phyloP scores from a whole-genome alignment of 2,888 invertebrate species.

The Limnephilus marmoratus region DNA sequence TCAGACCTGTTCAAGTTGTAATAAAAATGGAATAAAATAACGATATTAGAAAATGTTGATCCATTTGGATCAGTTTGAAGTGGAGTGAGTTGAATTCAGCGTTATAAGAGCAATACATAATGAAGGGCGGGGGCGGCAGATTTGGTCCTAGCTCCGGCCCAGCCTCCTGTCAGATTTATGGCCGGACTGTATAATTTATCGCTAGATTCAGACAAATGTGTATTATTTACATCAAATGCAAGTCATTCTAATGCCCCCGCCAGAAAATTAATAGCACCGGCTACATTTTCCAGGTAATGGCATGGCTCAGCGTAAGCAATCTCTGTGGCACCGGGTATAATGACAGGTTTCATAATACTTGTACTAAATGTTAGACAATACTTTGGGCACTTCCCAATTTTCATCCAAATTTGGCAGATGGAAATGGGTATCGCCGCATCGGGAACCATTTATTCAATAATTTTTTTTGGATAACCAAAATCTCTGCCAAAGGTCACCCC shows the following conservation, averaged over 20 bases:
- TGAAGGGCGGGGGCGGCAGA: slow-evolving; percentile 34
- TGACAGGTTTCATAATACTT: neutral
- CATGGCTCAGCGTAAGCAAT: neutral
- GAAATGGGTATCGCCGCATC: too few species aligned
- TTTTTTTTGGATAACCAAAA: too few species aligned
- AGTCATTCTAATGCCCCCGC: slow-evolving; percentile 25
- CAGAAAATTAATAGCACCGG: neutral
- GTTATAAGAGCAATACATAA: neutral
- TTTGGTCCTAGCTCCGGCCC: slow-evolving; percentile 47
- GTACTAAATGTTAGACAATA: too few species aligned
- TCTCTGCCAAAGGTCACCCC: too few species aligned
- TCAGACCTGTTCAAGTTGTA: neutral
- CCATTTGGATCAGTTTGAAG: slow-evolving; percentile 22
- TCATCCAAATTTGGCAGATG: too few species aligned
- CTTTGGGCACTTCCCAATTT: too few species aligned
- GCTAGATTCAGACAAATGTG: slow-evolving; percentile 48
- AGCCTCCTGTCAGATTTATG: slow-evolving; percentile 49
- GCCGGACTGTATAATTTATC: slow-evolving; percentile 29
- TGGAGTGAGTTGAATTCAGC: neutral
- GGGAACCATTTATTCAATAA: too few species aligned
- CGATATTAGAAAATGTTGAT: neutral
- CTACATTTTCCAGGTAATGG: slow-evolving; percentile 4
- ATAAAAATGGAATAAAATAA: slow-evolving; percentile 29
- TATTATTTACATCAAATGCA: slow-evolving; percentile 44
- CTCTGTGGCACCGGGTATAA: neutral